These are phyloP conservation scores for Geophilus truncorum DNA, from an alignment of 2,888 invertebrate species.

Conservation along the genomic window DNA sequence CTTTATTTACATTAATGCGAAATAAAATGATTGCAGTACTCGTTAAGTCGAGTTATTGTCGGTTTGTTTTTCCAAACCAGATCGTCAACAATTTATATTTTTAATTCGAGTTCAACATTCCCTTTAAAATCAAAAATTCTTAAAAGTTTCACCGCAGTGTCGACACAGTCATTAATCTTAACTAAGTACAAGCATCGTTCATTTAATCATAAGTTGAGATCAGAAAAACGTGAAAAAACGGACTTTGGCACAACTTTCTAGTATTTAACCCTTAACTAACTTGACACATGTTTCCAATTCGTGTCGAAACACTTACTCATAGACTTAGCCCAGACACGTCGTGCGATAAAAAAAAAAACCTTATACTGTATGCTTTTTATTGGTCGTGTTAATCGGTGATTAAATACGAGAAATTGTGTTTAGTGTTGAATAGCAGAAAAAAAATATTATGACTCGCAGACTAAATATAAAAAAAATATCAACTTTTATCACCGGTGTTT, in stretches of 20 bases:
- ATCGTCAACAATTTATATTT: too few relatives aligned
- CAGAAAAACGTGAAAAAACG: too few relatives aligned
- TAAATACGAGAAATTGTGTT: neutral
- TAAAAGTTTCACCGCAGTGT: too few relatives aligned
- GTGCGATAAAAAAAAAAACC: neutral
- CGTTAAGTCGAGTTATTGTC: neutral
- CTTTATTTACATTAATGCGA: neutral
- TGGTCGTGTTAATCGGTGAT: neutral
- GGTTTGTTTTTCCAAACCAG: neutral
- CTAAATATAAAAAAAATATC: too few relatives aligned
- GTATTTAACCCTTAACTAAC: neutral
- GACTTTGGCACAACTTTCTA: neutral
- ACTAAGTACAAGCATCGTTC: too few relatives aligned
- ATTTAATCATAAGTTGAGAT: too few relatives aligned
- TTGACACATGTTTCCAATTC: neutral
- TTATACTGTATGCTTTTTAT: neutral
- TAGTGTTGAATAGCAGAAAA: too few relatives aligned
- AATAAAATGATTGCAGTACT: neutral
- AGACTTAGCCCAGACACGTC: neutral
- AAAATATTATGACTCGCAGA: too few relatives aligned
- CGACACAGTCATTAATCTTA: too few relatives aligned
- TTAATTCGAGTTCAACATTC: neutral
- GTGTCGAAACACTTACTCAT: neutral
- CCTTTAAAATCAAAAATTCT: too few relatives aligned
- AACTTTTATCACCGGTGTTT: too few relatives aligned